Conservation (phyloP, 1,140 invertebrate genomes). For the Teleogryllus occipitalis region DNA sequence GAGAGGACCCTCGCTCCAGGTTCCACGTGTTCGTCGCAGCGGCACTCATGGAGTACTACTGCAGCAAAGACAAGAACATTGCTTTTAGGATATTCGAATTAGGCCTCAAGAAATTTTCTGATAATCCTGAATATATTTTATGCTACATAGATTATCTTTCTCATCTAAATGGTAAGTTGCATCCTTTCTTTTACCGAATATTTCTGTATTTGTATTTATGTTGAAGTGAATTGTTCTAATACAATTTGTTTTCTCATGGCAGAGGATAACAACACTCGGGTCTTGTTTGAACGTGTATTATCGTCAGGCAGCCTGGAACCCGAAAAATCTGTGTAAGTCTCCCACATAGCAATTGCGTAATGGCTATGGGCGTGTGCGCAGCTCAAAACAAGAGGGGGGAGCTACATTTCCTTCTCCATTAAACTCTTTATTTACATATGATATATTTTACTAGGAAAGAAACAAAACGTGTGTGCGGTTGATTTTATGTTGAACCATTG, state of each 20-base stretch:
- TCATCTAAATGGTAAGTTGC: constrained; percentile 82
- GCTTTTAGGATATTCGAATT: constrained; percentile 97
- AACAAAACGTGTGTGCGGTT: too few relatives aligned
- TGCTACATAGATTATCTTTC: constrained; percentile 96
- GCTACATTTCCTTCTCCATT: too few relatives aligned
- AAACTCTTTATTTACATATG: too few relatives aligned
- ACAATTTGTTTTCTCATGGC: constrained; percentile 29
- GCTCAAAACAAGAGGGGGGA: too few relatives aligned
- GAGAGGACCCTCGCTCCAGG: constrained; percentile 78
- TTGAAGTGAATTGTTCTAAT: too few relatives aligned
- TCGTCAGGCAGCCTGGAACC: constrained; percentile 86
- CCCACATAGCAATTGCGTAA: not conserved
- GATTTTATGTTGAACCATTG: too few relatives aligned
- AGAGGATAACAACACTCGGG: constrained; percentile 99
- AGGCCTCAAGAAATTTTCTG: constrained; percentile 92
- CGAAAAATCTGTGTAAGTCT: constrained; percentile 81
- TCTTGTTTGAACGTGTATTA: constrained; percentile 92
- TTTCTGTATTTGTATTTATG: constrained; percentile 23
- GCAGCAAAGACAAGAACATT: constrained; percentile 97
- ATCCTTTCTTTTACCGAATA: constrained; percentile 14
- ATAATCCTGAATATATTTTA: constrained; percentile 88
- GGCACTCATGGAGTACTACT: constrained; percentile 98
- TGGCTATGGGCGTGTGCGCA: too few relatives aligned
- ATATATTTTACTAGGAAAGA: too few relatives aligned
- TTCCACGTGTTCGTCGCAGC: constrained; percentile 95